Evolutionary conservation across 1,140 invertebrate genomes (phyloP).

Genomic region (Kradibia gibbosae): DNA sequence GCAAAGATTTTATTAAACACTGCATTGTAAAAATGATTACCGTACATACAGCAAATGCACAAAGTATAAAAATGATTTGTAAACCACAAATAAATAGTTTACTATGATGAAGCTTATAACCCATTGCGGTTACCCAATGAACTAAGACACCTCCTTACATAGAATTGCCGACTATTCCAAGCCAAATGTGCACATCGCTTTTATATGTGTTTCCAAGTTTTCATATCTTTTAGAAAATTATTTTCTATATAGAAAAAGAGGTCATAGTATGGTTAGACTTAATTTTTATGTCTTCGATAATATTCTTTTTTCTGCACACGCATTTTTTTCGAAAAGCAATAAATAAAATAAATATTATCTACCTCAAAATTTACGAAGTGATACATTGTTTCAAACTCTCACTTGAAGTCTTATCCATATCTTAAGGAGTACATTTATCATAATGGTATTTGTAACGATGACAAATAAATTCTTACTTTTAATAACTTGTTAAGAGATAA

Average conservation of each 20-base stretch:
- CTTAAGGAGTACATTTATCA: slow-evolving; percentile 6
- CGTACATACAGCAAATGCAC: slow-evolving; percentile 15
- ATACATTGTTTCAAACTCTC: slow-evolving; percentile 4
- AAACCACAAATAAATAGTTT: slow-evolving; percentile 18
- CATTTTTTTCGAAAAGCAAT: slow-evolving; percentile 5
- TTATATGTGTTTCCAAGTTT: slow-evolving; percentile 19
- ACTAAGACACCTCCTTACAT: background rate
- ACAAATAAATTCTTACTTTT: background rate
- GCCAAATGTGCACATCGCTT: background rate
- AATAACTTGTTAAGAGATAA: background rate
- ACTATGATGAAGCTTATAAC: background rate
- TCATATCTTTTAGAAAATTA: slow-evolving; percentile 33
- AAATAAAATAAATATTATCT: slow-evolving; percentile 18
- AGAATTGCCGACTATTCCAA: background rate
- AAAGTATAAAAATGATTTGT: background rate
- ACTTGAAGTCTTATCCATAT: slow-evolving; percentile 1
- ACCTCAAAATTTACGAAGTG: slow-evolving; percentile 18
- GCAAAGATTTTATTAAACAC: background rate
- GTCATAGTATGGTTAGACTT: slow-evolving; percentile 5
- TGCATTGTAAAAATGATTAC: slow-evolving; percentile 19
- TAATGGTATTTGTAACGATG: slow-evolving; percentile 8
- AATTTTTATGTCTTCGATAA: slow-evolving; percentile 34
- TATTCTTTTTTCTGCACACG: slow-evolving; percentile 4
- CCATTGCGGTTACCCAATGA: slow-evolving; percentile 24
- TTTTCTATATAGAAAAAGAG: slow-evolving; percentile 32